Percentiles rank a stretch among this genome's conserved stretches.
phyloP scores from a whole-genome alignment of 1,140 invertebrate species.

The Melitaea cinxia region DNA sequence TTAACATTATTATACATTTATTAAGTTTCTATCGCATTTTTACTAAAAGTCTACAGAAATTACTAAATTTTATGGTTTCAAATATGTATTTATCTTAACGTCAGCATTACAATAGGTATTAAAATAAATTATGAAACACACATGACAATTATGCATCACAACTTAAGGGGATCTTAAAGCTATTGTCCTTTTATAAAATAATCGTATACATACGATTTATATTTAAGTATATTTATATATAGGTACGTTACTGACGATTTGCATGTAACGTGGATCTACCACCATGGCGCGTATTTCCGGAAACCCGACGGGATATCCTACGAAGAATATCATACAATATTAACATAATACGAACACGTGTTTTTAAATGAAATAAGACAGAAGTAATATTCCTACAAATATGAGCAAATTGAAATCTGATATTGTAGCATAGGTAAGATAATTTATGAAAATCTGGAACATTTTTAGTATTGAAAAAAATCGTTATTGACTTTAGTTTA shows the following conservation, averaged over 20 bases:
- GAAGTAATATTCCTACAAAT: neutral
- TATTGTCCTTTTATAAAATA: slow-evolving; percentile 2
- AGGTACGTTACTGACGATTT: slow-evolving; percentile 8
- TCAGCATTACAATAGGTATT: too few relatives aligned
- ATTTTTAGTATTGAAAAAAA: too few relatives aligned
- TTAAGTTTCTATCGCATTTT: too few relatives aligned
- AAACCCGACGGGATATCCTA: slow-evolving; percentile 22
- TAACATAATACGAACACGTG: neutral
- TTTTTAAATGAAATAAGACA: neutral
- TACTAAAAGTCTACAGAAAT: too few relatives aligned
- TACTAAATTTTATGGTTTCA: too few relatives aligned
- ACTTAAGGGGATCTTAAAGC: neutral
- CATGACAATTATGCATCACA: neutral
- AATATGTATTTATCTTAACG: too few relatives aligned
- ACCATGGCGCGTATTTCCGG: slow-evolving; percentile 14
- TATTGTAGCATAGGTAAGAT: too few relatives aligned
- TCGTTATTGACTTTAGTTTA: too few relatives aligned
- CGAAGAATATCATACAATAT: neutral
- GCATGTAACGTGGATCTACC: slow-evolving; percentile 12
- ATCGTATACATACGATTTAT: slow-evolving; percentile 5
- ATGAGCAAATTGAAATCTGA: too few relatives aligned
- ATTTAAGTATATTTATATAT: too few relatives aligned
- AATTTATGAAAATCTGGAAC: too few relatives aligned
- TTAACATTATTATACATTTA: too few relatives aligned
- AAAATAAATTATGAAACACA: neutral